phyloP scores from a whole-genome alignment of 2,797 vertebrate species.

The Scarus forsteni region DNA sequence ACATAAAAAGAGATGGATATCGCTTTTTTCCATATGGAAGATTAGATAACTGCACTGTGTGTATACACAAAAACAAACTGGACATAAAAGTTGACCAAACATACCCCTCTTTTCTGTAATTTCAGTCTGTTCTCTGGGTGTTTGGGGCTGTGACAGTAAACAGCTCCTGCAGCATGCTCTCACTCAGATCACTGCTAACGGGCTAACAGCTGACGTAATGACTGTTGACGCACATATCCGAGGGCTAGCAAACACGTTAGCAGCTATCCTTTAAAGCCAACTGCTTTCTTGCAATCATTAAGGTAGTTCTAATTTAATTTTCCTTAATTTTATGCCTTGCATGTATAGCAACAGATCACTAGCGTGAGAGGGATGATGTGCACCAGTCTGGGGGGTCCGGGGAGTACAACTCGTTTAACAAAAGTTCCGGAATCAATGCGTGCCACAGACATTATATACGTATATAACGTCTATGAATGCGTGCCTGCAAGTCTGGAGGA shows the following conservation, averaged over 20 bases:
- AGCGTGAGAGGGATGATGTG: conserved; percentile 44
- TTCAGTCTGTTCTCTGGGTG: conserved; percentile 1
- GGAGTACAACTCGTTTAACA: accelerated
- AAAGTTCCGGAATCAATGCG: conserved; percentile 52
- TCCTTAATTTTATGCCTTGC: accelerated
- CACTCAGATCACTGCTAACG: conserved; percentile 9
- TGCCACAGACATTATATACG: too few relatives aligned
- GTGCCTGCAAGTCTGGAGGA: too few relatives aligned
- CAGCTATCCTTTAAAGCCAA: too few relatives aligned
- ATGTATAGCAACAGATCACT: background rate
- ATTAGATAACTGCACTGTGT: too few relatives aligned
- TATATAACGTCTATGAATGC: too few relatives aligned
- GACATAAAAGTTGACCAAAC: background rate
- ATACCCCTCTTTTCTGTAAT: conserved; percentile 2
- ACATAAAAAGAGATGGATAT: background rate
- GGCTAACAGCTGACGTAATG: conserved; percentile 24
- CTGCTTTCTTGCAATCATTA: too few relatives aligned
- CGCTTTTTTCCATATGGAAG: background rate
- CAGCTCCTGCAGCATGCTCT: background rate
- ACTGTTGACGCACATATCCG: background rate
- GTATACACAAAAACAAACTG: background rate
- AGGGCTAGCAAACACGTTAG: accelerated
- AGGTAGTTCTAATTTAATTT: too few relatives aligned
- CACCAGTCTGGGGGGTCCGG: conserved; percentile 34
- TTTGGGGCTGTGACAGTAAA: background rate